Base-by-base conservation (phyloP, 2,113 vertebrate genomes). In the Sula dactylatra region DNA sequence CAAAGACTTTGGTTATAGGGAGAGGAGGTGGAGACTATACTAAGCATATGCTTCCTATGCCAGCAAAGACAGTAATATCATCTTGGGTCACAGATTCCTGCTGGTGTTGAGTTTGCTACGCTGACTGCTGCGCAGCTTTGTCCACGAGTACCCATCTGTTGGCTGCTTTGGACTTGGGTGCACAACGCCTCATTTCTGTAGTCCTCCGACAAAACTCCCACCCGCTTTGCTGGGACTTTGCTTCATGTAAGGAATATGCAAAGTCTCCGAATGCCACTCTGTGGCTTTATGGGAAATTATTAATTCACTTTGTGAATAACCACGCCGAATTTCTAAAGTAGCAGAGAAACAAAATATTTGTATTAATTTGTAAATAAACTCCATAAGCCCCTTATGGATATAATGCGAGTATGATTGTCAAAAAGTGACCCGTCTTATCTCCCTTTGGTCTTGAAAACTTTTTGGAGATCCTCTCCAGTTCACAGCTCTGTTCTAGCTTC, bases 401-500 rank as follows among this genome's bases (percentile, higher is more conserved):
- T 0, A 11, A 36, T 0, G 10, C 14, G n/a, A 32, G 4, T 4
- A 16, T 3, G 5, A 38, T 4, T 8, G 20, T 13, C 50, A 29
- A 55, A 2, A 58, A 45, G 34, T 4, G 16, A 65, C 26, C 55
- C 22, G 11, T 20, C 36, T 26, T 7, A 34, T 27, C 29, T 27
- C 65, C 36, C 64, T 52, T 70, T 1, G 2, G 42, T 34, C 71
- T 58, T 7, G 14, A 62, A 58, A 29, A 7, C 13, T 2, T 40
- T 76, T 3, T 45, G 11, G 40, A 82, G 66, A 22, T 8, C 11
- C 67, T 44, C 49, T 9, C 1, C 69, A 32, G n/a, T 18, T 44
- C 16, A 4, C 44, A 52, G 58, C 58, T 56, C 71, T 59, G n/a
- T 5, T 29, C 22, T 9, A 59, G 13, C 26, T 38, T 42, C 67